Evolutionary conservation across 2,797 vertebrate species (phyloP).

Genomic region (Halcyon leucocephala): DNA sequence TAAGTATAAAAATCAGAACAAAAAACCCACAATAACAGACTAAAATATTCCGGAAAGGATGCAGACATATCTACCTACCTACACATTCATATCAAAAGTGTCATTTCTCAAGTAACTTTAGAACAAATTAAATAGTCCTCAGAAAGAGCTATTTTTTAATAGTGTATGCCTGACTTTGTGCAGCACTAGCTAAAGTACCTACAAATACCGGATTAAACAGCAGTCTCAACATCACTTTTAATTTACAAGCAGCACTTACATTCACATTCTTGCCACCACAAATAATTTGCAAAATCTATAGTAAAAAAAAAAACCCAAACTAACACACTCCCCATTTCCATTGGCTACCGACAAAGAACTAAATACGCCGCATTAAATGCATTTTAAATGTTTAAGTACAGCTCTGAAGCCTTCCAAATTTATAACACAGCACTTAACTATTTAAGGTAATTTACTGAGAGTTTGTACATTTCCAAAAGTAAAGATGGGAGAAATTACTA

Average conservation of each 20-base stretch:
- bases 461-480: not conserved
- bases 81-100: not conserved
- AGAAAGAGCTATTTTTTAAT: not conserved
- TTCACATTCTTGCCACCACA: not conserved
- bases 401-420: not conserved
- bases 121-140: not conserved
- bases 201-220: not conserved
- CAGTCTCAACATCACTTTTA: not conserved
- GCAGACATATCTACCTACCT: not conserved
- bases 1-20: not conserved
- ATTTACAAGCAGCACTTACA: not conserved
- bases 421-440: not conserved
- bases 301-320: not conserved
- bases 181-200: not conserved
- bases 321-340: not conserved
- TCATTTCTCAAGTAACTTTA: not conserved
- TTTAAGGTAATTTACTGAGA: not conserved
- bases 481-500: not conserved
- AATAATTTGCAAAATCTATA: not conserved
- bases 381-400: not conserved
- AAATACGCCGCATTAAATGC: not conserved
- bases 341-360: rapidly evolving
- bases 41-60: not conserved
- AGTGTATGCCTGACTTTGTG: not conserved
- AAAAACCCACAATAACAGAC: not conserved